Percentiles rank a stretch among this genome's conserved stretches.
Conservation (phyloP, 2,797 vertebrate species). For the Hephaestus fuliginosus region DNA sequence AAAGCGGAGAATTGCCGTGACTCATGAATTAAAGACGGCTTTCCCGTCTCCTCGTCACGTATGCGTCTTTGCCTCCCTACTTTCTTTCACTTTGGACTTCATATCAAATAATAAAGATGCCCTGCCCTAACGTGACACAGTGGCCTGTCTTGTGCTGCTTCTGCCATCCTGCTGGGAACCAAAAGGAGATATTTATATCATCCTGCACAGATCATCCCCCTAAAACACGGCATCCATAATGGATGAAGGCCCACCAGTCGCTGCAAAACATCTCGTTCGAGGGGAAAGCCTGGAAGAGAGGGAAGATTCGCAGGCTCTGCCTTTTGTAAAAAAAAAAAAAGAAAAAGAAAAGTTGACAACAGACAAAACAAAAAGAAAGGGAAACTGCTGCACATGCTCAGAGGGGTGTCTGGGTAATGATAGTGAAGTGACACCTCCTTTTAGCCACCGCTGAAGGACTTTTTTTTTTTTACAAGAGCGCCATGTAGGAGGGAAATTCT, state of each 20-base stretch:
- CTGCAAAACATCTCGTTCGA: constrained; percentile 65
- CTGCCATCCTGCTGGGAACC: constrained; percentile 69
- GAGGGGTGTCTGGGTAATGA: constrained; percentile 12
- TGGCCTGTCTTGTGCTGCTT: constrained; percentile 53
- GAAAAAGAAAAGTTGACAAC: constrained; percentile 13
- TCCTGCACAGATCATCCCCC: constrained; percentile 70
- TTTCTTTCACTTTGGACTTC: constrained; percentile 59
- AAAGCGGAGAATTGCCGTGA: constrained; percentile 32
- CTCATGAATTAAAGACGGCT: constrained; percentile 64
- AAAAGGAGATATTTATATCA: constrained; percentile 83
- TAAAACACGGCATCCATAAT: constrained; percentile 83
- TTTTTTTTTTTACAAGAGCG: constrained; percentile 2
- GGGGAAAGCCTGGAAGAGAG: constrained; percentile 49
- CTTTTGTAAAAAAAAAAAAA: constrained; percentile 24
- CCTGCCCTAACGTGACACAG: constrained; percentile 43
- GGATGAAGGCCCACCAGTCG: constrained; percentile 74
- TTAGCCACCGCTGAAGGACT: constrained; percentile 6
- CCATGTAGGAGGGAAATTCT: neutral
- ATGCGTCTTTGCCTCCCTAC: constrained; percentile 33
- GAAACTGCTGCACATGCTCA: constrained; percentile 31
- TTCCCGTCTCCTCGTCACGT: constrained; percentile 21
- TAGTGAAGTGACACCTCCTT: constrained; percentile 11
- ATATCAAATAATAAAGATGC: constrained; percentile 75
- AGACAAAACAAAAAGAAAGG: constrained; percentile 20
- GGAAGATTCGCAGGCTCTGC: neutral